Percentiles rank a stretch among this genome's conserved stretches.
phyloP scores from a whole-genome alignment of 2,113 vertebrate genomes.

The Galbula dea region DNA sequence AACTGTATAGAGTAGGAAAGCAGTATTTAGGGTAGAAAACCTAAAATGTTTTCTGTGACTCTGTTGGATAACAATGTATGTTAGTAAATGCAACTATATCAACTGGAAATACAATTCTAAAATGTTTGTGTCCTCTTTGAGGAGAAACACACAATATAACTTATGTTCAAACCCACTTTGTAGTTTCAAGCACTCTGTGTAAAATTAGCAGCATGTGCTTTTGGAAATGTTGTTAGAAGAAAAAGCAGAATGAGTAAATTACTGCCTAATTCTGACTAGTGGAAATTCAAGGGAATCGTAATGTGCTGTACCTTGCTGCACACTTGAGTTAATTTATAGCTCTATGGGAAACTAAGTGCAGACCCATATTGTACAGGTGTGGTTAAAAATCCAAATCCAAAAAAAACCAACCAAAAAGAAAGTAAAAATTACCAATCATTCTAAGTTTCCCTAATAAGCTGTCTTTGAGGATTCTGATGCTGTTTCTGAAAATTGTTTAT shows the following conservation, averaged over 20 bases:
- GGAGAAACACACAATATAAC: background rate
- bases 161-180: background rate
- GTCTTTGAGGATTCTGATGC: background rate
- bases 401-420: background rate
- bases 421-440: background rate
- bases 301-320: background rate
- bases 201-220: background rate
- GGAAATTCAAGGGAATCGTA: background rate
- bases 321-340: rapidly evolving
- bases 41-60: background rate
- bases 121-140: background rate
- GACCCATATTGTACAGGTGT: background rate
- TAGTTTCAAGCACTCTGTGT: background rate
- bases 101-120: background rate
- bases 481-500: background rate
- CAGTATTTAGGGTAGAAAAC: background rate
- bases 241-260: background rate
- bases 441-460: background rate
- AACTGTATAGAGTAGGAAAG: background rate
- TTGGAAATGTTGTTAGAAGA: background rate
- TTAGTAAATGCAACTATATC: background rate
- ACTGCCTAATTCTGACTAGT: background rate
- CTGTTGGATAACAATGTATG: background rate
- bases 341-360: background rate
- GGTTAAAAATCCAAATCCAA: background rate